A percentile compares a stretch with the other conserved stretches of the same genome.
These are phyloP conservation scores for Mormyrus hasselquistii DNA, from an alignment of 2,797 vertebrate genomes.

Conservation along the genomic window DNA sequence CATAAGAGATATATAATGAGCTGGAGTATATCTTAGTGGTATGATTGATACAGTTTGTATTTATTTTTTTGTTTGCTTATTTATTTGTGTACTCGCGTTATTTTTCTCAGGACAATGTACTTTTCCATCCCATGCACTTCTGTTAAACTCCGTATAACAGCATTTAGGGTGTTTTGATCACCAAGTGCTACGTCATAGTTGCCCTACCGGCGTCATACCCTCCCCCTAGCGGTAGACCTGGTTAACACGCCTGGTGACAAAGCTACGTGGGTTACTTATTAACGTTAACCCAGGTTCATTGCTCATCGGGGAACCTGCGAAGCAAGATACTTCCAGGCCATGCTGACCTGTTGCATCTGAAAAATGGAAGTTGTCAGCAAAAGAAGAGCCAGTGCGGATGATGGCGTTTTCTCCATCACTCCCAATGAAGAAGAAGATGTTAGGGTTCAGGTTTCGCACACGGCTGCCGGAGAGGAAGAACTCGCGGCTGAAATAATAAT, in stretches of 20 bases:
- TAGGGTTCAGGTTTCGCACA: conserved; percentile 45
- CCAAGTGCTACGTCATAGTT: conserved; percentile 40
- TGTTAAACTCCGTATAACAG: neutral
- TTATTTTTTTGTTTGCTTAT: neutral
- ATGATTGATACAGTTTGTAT: neutral
- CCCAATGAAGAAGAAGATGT: conserved; percentile 40
- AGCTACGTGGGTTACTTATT: conserved; percentile 59
- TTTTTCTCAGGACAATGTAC: neutral
- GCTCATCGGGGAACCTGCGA: conserved; percentile 39
- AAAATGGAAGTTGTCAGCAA: conserved; percentile 53
- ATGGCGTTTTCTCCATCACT: conserved; percentile 38
- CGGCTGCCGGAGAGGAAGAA: conserved; percentile 43
- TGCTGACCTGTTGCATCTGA: conserved; percentile 51
- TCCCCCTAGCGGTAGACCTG: conserved; percentile 51
- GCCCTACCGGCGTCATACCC: conserved; percentile 39
- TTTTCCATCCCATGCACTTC: neutral
- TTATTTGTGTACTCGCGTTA: neutral
- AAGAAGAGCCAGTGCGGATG: conserved; percentile 30
- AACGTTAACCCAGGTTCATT: conserved; percentile 22
- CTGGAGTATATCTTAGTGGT: neutral
- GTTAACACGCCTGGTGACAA: conserved; percentile 35
- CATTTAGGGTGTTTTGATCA: neutral
- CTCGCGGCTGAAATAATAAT: conserved; percentile 39
- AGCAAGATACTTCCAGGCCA: conserved; percentile 45
- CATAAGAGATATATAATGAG: neutral